Conservation (phyloP, 2,113 vertebrate genomes). For the Thamnophis sirtalis region DNA sequence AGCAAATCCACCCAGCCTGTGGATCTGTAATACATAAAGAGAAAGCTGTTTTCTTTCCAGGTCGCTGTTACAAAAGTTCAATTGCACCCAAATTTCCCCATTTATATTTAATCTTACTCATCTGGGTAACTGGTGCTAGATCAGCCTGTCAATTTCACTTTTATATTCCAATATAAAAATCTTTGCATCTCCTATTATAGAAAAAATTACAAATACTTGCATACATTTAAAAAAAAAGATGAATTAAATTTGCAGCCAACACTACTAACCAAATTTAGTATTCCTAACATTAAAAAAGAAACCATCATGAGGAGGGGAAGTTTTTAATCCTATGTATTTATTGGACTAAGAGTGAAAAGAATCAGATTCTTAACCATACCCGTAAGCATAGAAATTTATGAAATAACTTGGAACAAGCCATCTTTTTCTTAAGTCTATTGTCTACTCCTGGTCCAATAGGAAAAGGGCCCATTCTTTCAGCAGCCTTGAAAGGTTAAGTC, state of each 20-base stretch:
- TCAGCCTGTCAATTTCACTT: background rate
- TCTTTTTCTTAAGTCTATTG: background rate
- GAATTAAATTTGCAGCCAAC: background rate
- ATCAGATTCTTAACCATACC: background rate
- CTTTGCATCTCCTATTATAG: background rate
- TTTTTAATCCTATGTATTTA: background rate
- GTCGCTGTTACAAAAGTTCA: background rate
- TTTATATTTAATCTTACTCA: background rate
- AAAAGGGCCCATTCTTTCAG: background rate
- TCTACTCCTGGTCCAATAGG: background rate
- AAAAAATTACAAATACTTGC: background rate
- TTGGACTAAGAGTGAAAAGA: background rate
- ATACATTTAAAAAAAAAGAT: background rate
- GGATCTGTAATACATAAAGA: too few relatives aligned
- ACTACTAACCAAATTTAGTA: background rate
- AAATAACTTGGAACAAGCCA: background rate
- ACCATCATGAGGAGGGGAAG: background rate
- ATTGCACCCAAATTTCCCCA: background rate
- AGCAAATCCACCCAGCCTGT: background rate
- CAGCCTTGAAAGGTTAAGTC: too few relatives aligned
- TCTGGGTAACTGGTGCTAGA: background rate
- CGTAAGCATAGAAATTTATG: background rate
- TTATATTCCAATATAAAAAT: background rate
- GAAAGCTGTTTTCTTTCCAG: too few relatives aligned
- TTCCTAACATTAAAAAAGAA: background rate